Base-by-base conservation (phyloP, 2,888 invertebrate species). In the Tiliacea aurago region DNA sequence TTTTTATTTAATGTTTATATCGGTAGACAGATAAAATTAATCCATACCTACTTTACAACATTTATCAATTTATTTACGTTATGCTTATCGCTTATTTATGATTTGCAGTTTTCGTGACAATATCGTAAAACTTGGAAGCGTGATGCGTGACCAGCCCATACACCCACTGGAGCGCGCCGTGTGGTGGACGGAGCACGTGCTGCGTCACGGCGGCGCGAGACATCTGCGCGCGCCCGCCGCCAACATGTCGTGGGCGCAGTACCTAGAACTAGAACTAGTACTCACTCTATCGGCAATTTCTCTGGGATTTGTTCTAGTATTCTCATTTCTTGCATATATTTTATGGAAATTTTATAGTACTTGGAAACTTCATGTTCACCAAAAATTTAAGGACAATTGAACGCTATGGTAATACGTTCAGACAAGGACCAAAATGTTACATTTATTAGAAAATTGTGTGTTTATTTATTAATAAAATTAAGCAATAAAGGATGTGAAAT, bases 111-210 rank as follows among this genome's bases (percentile, higher is more conserved):
- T 51, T 56, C 70, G 33, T 13, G 33, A 51, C 9, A 80, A 80
- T 15, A 51, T 81, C 11, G 11, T 43, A 4, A 59, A 37, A 33
- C 70, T 80, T 10, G 47, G 79, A 37, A 33, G 6, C 15, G 13
- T 81, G 55, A 81, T 80, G 70, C 63, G 47, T 11, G 79, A 80
- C 7, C 63, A 76, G 56, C 76, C 79, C 0, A 33, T 23, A 0
- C 20, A 2, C 18, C 64, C 81, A 1, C 10, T 80, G n/a, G 64
- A 81, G 5, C 81, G 70, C 0, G 76, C 81, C 6, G 55, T 80
- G 4, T 80, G 79, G 79, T 80, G 79, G 78, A 75, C 67, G 23
- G 78, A 79, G 65, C 53, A 79, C 68, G 70, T 80, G n/a, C 64
- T 80, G 33, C 78, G 78, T 37, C 72, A 80, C 43, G 77, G 80